These are phyloP conservation scores for Gibbula magus DNA, from an alignment of 2,888 invertebrate species.

Conservation along the genomic window DNA sequence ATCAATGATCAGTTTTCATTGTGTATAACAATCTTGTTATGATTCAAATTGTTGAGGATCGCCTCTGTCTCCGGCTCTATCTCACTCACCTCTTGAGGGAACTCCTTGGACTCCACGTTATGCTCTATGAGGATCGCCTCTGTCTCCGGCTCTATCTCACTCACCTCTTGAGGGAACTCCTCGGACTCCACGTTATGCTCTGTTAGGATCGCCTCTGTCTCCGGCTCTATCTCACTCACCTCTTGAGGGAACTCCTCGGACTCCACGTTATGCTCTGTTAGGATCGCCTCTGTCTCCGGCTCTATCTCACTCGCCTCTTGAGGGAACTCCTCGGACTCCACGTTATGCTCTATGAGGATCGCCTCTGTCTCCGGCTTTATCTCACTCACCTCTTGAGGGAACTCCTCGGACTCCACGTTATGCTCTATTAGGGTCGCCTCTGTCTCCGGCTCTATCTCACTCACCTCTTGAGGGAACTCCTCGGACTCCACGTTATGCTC, in stretches of 20 bases:
- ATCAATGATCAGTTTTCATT: too few species aligned
- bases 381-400: constrained; percentile 83
- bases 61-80: too few species aligned
- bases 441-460: constrained; percentile 86
- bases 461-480: constrained; percentile 83
- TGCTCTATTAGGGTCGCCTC: constrained; percentile 87
- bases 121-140: constrained; percentile 87
- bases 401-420: constrained; percentile 85
- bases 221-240: too few species aligned
- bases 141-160: constrained; percentile 86
- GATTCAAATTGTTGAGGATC: too few species aligned
- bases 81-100: constrained; percentile 80
- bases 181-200: constrained; percentile 71
- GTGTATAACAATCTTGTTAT: too few species aligned
- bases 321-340: constrained; percentile 85
- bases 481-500: constrained; percentile 85
- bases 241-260: constrained; percentile 83
- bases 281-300: constrained; percentile 86
- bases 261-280: constrained; percentile 87
- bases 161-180: constrained; percentile 77
- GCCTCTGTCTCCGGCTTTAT: constrained; percentile 87
- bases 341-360: constrained; percentile 86
- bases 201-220: too few species aligned
- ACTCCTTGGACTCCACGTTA: constrained; percentile 85
- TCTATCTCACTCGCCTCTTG: constrained; percentile 84